These are phyloP conservation scores for Nymphalis urticae DNA, from an alignment of 2,888 invertebrate genomes.

Conservation along the genomic window DNA sequence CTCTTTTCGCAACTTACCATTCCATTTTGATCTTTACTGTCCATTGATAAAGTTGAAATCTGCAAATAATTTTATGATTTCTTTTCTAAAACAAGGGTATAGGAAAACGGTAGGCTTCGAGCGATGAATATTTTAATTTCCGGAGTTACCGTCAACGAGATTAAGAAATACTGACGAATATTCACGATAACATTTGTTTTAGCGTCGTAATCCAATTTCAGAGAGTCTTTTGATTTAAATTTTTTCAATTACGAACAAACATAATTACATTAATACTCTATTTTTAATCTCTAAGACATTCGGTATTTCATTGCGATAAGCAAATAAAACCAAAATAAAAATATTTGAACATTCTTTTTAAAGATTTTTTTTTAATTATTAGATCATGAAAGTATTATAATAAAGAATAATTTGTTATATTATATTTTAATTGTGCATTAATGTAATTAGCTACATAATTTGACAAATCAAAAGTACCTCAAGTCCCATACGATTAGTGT, in stretches of 20 bases:
- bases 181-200: slow-evolving; percentile 37
- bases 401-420: no score
- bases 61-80: background rate
- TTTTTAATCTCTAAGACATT: no score
- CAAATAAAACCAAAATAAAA: no score
- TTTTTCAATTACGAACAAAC: background rate
- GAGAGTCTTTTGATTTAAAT: slow-evolving; percentile 17
- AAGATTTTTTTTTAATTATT: no score
- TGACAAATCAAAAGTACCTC: slow-evolving; percentile 3
- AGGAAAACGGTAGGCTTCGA: slow-evolving; percentile 35
- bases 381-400: no score
- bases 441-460: background rate
- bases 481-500: slow-evolving; percentile 17
- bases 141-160: slow-evolving; percentile 38
- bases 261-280: background rate
- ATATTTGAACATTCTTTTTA: no score
- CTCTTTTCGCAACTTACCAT: slow-evolving; percentile 9
- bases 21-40: background rate
- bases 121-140: slow-evolving; percentile 41
- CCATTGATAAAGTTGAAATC: slow-evolving; percentile 14
- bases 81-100: slow-evolving; percentile 34
- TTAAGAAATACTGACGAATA: slow-evolving; percentile 39
- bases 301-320: no score
- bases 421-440: no score
- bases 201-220: slow-evolving; percentile 28